Base-by-base conservation (phyloP, 37 sponge, comb jelly and placozoan genomes). In the Hexactinellida sp. region DNA sequence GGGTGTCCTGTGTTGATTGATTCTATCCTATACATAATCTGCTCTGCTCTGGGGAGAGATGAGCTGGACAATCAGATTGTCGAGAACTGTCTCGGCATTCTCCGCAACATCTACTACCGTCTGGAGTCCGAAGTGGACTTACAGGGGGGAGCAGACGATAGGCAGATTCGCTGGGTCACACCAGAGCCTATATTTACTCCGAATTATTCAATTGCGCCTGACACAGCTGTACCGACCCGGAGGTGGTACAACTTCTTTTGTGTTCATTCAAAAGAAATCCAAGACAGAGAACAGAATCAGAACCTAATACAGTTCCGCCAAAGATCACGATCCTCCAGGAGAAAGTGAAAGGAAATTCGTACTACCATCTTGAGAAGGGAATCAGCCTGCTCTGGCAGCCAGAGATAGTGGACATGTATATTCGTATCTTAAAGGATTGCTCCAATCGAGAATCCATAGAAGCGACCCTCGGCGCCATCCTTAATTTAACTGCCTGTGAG, bases 371-470 rank as follows among this genome's bases (percentile, higher is more conserved):
- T 55, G 39, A 37, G 1, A 82, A 87, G 36, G 98, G 98, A 0
- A 84, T 90, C 38, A 87, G 89, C 37, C 55, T 95, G 54, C 91
- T 97, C 23, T 97, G 95, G 95, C 98, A 97, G 51, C 92, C 98
- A 25, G 91, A 90, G 32, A 86, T 92, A 3, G 89, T 91, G 16
- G 82, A 54, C 36, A 89, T 84, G 36, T 97, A 97, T 82, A 55
- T 97, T 38, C 87, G 87, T 7, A 71, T 95, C 63, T 71, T 93
- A 7, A 85, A 89, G 37, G 92, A 92, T 38, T 91, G 89, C 38
- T 85, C 89, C 1, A 93, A 89, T 36, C 84, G 89, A 0, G 95
- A 94, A 71, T 87, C 95, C 0, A 51, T 95, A 87, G 95, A 97
- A 86, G 95, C 94, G 82, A 92, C 95, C 9, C 92, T 91, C 37